These are phyloP conservation scores for Alfaro cultratus DNA, from an alignment of 2,797 vertebrate species.

Conservation along the genomic window DNA sequence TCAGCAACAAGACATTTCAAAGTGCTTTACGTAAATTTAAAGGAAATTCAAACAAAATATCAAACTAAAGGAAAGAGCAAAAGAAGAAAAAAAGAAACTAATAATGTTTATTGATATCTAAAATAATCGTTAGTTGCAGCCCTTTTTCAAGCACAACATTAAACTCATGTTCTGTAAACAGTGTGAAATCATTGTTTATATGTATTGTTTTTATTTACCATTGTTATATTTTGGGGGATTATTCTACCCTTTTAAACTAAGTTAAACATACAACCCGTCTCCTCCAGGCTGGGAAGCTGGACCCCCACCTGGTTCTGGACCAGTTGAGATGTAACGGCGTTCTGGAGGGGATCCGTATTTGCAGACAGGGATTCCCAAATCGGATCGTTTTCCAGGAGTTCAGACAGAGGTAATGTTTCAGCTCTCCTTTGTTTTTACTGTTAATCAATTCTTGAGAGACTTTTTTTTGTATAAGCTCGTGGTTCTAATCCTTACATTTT, in stretches of 20 bases:
- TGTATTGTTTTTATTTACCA: not conserved
- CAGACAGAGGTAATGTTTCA: constrained; percentile 87
- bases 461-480: not conserved
- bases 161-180: not conserved
- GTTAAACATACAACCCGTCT: not conserved
- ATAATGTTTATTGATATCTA: too few species aligned
- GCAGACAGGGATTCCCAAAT: constrained; percentile 98
- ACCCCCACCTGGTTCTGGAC: constrained; percentile 94
- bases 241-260: not conserved
- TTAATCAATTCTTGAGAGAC: not conserved
- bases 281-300: constrained; percentile 91
- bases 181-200: not conserved
- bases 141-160: not conserved
- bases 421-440: not conserved
- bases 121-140: too few species aligned
- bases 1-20: too few species aligned
- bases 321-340: constrained; percentile 97
- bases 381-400: constrained; percentile 98
- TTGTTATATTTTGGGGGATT: not conserved
- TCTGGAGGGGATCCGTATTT: constrained; percentile 95
- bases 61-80: too few species aligned
- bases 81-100: too few species aligned
- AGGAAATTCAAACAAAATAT: too few species aligned
- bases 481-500: not conserved
- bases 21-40: too few species aligned